These are phyloP conservation scores for Trigoniulus corallinus DNA, from an alignment of 1,140 invertebrate genomes.

Conservation along the genomic window DNA sequence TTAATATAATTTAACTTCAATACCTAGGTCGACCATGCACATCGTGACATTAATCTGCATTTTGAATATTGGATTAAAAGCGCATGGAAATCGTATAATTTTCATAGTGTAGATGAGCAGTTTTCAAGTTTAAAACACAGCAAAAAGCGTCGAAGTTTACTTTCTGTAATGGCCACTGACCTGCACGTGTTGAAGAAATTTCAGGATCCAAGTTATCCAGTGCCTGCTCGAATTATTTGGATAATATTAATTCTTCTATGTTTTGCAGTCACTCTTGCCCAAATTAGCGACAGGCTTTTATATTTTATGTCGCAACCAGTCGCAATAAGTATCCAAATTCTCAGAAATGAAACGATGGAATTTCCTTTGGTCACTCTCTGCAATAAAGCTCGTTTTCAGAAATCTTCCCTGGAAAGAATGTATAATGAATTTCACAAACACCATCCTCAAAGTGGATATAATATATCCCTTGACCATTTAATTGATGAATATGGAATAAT, in stretches of 20 bases:
- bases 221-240: background rate
- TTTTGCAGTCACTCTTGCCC: background rate
- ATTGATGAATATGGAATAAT: background rate
- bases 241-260: background rate
- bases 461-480: background rate
- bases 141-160: too few species aligned
- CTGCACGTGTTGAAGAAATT: background rate
- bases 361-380: background rate
- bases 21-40: too few species aligned
- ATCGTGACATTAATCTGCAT: too few species aligned
- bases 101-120: too few species aligned
- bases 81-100: too few species aligned
- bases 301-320: background rate
- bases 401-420: background rate
- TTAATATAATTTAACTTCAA: too few species aligned
- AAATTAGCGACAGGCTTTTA: background rate
- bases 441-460: background rate
- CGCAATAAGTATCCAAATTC: background rate
- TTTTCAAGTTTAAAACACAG: too few species aligned
- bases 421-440: too few species aligned
- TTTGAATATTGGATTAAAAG: too few species aligned
- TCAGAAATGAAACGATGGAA: background rate
- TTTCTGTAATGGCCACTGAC: background rate
- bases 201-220: background rate
- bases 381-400: background rate